Evolutionary conservation across 2,113 vertebrate species (phyloP), one percentile per base, ranked within the genome.

Genomic region (Microtus ochrogaster): DNA sequence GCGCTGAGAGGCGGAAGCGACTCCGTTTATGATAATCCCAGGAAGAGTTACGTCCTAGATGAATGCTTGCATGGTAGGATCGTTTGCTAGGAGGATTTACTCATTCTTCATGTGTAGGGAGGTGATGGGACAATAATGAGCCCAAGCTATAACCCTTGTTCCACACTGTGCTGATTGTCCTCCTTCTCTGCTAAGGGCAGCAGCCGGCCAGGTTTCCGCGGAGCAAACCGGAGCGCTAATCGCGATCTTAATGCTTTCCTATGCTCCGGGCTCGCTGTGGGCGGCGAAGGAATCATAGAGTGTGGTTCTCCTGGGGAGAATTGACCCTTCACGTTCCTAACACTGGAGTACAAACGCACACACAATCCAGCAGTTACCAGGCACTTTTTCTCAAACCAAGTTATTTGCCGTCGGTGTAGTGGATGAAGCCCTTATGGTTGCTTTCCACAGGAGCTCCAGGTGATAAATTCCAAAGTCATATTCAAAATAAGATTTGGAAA

Each of bases 1-100:
- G 97, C 97, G 91, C 58, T 97, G 90, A 95, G 96, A 88, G 93
- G 96, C 76, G 1, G 88, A 96, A 96, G 82, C 93, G 70, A 93
- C 49, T 79, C 63, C 82, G 73, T 95, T 97, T 96, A 96, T 94
- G 89, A 96, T 89, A 87, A 96, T 92, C 89, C 81, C 83, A 92
- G 92, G 94, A 92, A 96, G 96, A 96, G 88, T 88, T 94, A 94
- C 11, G 55, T 44, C 41, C 47, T 68, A 81, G 85, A 95, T 58
- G 78, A 97, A 96, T 33, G 89, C 94, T 6, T 58, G 90, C 70
- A 76, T 95, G 94, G 92, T 89, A 92, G 68, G 77, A 44, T 72
- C 36, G 26, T 89, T 93, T 95, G 39, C 89, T 66, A 87, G 79
- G 89, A 93, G 92, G 91, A 96, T 91, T 96, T 96, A 96, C 65